Percentiles rank a stretch among this genome's conserved stretches.
These are phyloP conservation scores for Thamnophis sirtalis DNA, from an alignment of 2,113 vertebrate species.

Conservation along the genomic window DNA sequence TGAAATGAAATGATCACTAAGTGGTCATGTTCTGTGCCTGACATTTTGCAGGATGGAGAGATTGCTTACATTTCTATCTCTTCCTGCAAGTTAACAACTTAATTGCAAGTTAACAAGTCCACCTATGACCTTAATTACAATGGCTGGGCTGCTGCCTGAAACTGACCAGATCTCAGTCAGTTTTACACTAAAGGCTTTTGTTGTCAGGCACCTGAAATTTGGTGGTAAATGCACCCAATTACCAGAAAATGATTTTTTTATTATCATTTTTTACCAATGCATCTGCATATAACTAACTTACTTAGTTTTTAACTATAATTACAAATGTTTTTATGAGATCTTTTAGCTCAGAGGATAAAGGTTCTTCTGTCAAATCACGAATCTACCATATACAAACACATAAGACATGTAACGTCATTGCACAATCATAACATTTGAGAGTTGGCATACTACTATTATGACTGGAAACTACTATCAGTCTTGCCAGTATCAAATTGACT, in stretches of 20 bases:
- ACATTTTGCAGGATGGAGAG: background rate
- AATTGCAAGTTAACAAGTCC: background rate
- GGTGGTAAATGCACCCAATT: background rate
- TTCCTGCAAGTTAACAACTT: background rate
- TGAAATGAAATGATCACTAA: background rate
- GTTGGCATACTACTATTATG: background rate
- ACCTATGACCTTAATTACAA: background rate
- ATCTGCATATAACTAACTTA: background rate
- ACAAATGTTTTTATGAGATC: background rate
- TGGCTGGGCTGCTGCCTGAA: background rate
- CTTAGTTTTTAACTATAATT: background rate
- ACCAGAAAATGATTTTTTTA: background rate
- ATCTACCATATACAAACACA: background rate
- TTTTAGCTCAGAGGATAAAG: background rate
- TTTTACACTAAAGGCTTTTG: background rate
- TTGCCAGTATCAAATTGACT: background rate
- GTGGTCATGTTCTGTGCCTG: background rate
- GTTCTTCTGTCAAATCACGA: background rate
- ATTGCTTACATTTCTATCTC: background rate
- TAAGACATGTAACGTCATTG: background rate
- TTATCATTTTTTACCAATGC: background rate
- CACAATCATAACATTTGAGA: background rate
- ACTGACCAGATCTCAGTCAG: background rate
- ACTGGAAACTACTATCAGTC: background rate
- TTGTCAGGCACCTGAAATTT: background rate